A percentile compares a stretch with the other conserved stretches of the same genome.
phyloP scores from a whole-genome alignment of 23 tunicate genomes.

The Phallusia fumigata region DNA sequence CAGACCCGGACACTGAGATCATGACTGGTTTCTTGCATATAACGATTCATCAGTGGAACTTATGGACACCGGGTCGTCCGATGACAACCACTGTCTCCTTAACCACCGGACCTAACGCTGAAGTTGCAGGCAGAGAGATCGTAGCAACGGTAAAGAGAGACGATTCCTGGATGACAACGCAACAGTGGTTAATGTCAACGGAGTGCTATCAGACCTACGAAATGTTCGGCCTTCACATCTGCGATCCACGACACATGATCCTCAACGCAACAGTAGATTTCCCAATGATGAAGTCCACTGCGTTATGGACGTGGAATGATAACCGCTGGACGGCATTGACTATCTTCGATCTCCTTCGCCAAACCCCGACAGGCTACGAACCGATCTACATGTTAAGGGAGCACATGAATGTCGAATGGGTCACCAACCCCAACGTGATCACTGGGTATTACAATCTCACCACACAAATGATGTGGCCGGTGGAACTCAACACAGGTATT shows the following conservation, averaged over 20 bases:
- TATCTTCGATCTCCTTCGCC: neutral
- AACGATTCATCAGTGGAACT: neutral
- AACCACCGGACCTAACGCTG: neutral
- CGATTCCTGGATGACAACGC: neutral
- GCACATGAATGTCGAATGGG: neutral
- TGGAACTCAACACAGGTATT: neutral
- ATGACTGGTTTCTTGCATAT: neutral
- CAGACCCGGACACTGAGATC: neutral
- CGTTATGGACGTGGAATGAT: neutral
- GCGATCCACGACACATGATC: neutral
- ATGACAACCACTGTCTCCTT: neutral
- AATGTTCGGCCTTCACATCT: neutral
- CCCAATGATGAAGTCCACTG: neutral
- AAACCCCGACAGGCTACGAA: neutral
- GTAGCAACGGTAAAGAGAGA: neutral
- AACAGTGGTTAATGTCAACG: neutral
- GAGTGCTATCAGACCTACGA: neutral
- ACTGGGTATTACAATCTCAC: neutral
- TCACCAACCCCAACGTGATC: neutral
- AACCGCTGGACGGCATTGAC: neutral
- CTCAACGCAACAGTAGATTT: neutral
- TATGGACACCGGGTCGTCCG: neutral
- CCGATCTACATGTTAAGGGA: neutral
- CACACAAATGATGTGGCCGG: neutral
- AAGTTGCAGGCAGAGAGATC: neutral